These are phyloP conservation scores for Vipera ursinii DNA, from an alignment of 2,797 vertebrate genomes.

Conservation along the genomic window DNA sequence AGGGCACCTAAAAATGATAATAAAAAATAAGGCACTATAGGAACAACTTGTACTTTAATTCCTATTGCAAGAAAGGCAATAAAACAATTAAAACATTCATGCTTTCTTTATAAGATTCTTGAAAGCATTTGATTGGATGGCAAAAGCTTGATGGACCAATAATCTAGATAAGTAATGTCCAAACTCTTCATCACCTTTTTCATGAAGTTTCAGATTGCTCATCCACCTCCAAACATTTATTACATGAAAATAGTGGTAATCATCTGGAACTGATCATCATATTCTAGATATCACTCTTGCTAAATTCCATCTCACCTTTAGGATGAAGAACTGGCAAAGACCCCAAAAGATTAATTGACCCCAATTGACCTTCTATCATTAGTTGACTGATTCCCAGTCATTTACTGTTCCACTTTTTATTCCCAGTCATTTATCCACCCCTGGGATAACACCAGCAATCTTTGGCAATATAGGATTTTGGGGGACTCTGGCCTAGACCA, in stretches of 20 bases:
- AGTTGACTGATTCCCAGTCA: neutral
- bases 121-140: neutral
- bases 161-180: neutral
- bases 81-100: neutral
- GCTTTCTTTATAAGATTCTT: neutral
- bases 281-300: neutral
- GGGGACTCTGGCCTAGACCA: neutral
- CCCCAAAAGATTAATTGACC: neutral
- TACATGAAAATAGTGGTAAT: neutral
- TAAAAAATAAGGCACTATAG: neutral
- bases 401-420: neutral
- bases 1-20: slow-evolving; percentile 67
- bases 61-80: neutral
- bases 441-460: neutral
- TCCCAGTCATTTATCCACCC: neutral
- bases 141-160: neutral
- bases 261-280: neutral
- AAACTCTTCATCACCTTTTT: neutral
- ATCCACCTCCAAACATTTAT: neutral
- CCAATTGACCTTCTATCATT: neutral
- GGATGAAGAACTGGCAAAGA: neutral
- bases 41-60: neutral
- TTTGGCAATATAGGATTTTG: neutral
- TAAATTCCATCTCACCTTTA: neutral
- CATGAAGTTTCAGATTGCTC: neutral